A percentile compares a stretch with the other conserved stretches of the same genome.
Evolutionary conservation across 2,113 vertebrate species (phyloP).

Genomic region (Grammomys surdaster): DNA sequence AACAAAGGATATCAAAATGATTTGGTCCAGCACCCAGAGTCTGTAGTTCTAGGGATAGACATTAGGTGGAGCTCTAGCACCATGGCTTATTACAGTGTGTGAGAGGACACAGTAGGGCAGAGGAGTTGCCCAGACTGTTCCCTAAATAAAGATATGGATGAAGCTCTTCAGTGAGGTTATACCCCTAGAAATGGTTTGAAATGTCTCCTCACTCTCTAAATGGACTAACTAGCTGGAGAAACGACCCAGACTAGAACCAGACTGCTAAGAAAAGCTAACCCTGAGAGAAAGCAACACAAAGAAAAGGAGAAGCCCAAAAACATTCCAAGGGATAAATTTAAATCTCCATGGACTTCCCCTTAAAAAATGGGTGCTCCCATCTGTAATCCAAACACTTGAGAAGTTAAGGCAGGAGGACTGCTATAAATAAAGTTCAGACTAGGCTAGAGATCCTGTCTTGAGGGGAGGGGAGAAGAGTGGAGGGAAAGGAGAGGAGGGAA

Average conservation of each 20-base stretch:
- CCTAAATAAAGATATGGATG: background rate
- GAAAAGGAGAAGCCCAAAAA: background rate
- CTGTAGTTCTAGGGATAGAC: background rate
- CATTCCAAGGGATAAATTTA: background rate
- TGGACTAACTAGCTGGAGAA: background rate
- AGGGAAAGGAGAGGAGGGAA: background rate
- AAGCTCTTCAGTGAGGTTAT: background rate
- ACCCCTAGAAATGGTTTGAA: background rate
- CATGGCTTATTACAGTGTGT: background rate
- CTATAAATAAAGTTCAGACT: background rate
- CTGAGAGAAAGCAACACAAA: background rate
- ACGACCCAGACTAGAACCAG: background rate
- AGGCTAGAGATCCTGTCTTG: background rate
- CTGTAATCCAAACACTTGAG: background rate
- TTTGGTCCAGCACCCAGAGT: background rate
- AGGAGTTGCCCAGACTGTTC: background rate
- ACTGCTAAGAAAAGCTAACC: background rate
- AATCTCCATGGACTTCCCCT: background rate
- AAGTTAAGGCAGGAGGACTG: background rate
- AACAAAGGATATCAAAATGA: conserved; percentile 34
- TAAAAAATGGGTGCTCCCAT: background rate
- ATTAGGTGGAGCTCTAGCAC: conserved; percentile 7
- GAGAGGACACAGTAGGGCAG: too few species aligned
- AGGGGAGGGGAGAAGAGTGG: too few species aligned
- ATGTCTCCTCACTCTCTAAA: background rate